Evolutionary conservation across 2,888 invertebrate genomes (phyloP).

Genomic region (Pimpla rufipes): DNA sequence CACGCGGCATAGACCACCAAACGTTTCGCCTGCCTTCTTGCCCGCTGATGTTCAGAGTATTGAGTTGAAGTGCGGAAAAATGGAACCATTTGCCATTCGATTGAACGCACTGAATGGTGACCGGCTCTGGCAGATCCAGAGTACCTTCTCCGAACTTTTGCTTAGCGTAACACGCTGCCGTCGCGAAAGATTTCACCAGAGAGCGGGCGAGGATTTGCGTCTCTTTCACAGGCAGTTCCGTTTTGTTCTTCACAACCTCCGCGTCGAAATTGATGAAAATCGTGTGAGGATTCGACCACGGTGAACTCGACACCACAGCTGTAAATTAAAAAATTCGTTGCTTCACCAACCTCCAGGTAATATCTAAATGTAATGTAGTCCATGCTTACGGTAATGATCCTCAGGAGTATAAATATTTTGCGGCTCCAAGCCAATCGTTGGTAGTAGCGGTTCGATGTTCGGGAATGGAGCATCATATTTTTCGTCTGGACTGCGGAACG

Average conservation of each 20-base stretch:
- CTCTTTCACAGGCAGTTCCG: constrained; percentile 89
- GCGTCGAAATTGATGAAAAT: constrained; percentile 90
- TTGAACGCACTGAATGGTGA: constrained; percentile 93
- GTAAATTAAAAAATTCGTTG: constrained; percentile 72
- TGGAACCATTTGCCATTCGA: constrained; percentile 92
- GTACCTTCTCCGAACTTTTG: constrained; percentile 89
- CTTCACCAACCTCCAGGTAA: not conserved
- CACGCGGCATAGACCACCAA: constrained; percentile 90
- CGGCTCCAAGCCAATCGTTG: constrained; percentile 89
- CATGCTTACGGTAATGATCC: constrained; percentile 91
- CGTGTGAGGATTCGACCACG: constrained; percentile 91
- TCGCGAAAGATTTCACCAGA: constrained; percentile 91
- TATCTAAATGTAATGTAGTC: not conserved
- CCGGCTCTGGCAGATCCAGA: constrained; percentile 90
- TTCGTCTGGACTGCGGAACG: constrained; percentile 84
- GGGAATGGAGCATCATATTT: constrained; percentile 88
- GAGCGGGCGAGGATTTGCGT: constrained; percentile 90
- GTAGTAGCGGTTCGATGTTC: constrained; percentile 91
- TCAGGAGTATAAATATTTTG: constrained; percentile 89
- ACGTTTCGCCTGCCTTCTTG: constrained; percentile 90
- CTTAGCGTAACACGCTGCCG: constrained; percentile 92
- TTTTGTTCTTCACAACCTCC: constrained; percentile 89
- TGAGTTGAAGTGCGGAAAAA: constrained; percentile 94
- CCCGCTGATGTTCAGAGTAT: constrained; percentile 90
- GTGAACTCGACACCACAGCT: constrained; percentile 86